Base-by-base conservation (phyloP, 2,888 invertebrate species). In the Drosophila neutralis region DNA sequence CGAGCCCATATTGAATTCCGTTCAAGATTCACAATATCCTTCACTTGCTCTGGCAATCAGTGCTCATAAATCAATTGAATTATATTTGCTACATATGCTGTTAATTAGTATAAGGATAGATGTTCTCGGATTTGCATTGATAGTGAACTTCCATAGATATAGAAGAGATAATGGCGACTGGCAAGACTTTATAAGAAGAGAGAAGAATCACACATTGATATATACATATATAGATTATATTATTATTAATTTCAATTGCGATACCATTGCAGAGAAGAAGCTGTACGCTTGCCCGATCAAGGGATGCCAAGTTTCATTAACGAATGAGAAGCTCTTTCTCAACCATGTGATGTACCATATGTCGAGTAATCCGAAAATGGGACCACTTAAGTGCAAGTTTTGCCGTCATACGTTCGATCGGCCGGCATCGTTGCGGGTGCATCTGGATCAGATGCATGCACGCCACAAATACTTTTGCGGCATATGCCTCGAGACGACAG, bases 391-490 rank as follows among this genome's bases (percentile, higher is more conserved):
- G 2, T 84, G 87, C 53, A 86, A 87, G 62, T 91, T 87, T 51
- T 91, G 92, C 7, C 70, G 69, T 10, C 82, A 84, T 0, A 65
- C 56, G 21, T 84, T 77, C 49, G 80, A 86, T 7, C 75, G 80
- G 1, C 62, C 87, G 0, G 63, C 75, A 0, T 1, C 89, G 91
- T 91, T 95, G 27, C 82, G 94, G 15, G 94, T 94, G 8, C 96
- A 96, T 84, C 91, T 96, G 35, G 94, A 94, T 21, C 94, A 94
- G 74, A 89, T 92, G 4, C 96, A 96, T 74, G 95, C 95, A 0
- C 91, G 94, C 0, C 94, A 94, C 77, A 92, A 94, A 13, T 95
- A 94, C 73, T 93, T 94, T 13, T 96, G 96, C 83, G 94, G 94
- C 7, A 58, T 95, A 33, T 96, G 96, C 83, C 91, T 93, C 45